A percentile compares a stretch with the other conserved stretches of the same genome.
These are phyloP conservation scores for Cliona cf. orientalis DNA, from an alignment of 37 sponge, comb jelly and placozoan genomes.

Conservation along the genomic window DNA sequence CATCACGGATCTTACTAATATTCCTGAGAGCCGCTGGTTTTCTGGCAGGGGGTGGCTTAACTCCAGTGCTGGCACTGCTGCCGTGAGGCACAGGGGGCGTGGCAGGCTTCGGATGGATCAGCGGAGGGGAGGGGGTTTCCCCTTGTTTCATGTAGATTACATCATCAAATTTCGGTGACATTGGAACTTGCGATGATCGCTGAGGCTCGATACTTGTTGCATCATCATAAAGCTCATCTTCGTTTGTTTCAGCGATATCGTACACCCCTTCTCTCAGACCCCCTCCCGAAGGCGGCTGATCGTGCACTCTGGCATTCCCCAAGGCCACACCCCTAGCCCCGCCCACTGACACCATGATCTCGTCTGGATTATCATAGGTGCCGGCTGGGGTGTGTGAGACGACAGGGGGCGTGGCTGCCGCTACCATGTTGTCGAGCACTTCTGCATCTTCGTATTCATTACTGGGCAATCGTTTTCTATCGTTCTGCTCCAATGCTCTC, in stretches of 20 bases:
- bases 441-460: not conserved
- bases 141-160: constrained; percentile 32
- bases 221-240: not conserved
- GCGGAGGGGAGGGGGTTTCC: too few relatives aligned
- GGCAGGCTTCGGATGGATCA: too few relatives aligned
- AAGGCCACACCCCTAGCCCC: not conserved
- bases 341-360: not conserved
- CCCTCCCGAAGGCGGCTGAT: not conserved
- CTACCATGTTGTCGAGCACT: not conserved
- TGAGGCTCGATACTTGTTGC: not conserved
- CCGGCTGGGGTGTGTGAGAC: not conserved
- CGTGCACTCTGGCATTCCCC: not conserved
- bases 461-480: not conserved
- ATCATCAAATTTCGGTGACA: constrained; percentile 56
- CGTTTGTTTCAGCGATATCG: constrained; percentile 2
- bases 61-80: too few relatives aligned
- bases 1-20: too few relatives aligned
- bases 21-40: too few relatives aligned
- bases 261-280: not conserved
- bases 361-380: constrained; percentile 44
- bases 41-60: too few relatives aligned
- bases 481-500: not conserved
- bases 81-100: too few relatives aligned
- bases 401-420: not conserved
- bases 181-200: not conserved